Conservation (phyloP, 53 echinoderm and acorn worm genomes). For the Crossaster papposus region DNA sequence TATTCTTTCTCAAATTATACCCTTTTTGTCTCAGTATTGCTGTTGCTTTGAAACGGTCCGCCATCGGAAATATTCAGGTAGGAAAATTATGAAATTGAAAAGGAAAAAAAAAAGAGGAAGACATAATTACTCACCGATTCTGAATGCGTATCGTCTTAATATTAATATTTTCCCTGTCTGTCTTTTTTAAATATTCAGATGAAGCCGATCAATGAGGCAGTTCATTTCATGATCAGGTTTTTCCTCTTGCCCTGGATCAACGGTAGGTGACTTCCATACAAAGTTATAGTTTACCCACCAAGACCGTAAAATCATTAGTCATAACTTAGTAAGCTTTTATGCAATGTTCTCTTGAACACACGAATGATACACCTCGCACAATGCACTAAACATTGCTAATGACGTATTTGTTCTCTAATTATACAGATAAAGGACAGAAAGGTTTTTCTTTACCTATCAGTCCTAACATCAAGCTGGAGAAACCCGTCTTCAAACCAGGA, state of each 20-base stretch:
- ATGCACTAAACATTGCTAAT: too few relatives aligned
- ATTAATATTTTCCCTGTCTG: background rate
- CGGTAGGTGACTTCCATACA: constrained; percentile 27
- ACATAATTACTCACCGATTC: background rate
- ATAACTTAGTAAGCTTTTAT: too few relatives aligned
- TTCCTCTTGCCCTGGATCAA: constrained; percentile 64
- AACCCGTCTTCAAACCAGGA: constrained; percentile 31
- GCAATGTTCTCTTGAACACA: too few relatives aligned
- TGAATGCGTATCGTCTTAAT: background rate
- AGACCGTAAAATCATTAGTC: too few relatives aligned
- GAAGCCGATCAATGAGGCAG: background rate
- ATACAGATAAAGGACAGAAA: constrained; percentile 38
- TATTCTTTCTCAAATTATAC: too few relatives aligned
- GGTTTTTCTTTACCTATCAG: constrained; percentile 30
- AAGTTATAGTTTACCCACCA: background rate
- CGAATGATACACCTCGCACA: background rate
- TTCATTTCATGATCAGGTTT: constrained; percentile 13
- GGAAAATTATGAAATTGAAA: background rate
- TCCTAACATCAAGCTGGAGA: constrained; percentile 27
- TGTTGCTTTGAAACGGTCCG: constrained; percentile 37
- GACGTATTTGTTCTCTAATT: background rate
- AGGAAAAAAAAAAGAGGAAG: background rate
- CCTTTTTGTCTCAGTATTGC: constrained; percentile 11
- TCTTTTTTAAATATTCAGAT: constrained; percentile 11
- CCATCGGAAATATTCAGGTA: constrained; percentile 53